Evolutionary conservation across 92 coral and sea anemone genomes (phyloP), one percentile per base, ranked within the genome.

Genomic region (Phenganax stokvisi): DNA sequence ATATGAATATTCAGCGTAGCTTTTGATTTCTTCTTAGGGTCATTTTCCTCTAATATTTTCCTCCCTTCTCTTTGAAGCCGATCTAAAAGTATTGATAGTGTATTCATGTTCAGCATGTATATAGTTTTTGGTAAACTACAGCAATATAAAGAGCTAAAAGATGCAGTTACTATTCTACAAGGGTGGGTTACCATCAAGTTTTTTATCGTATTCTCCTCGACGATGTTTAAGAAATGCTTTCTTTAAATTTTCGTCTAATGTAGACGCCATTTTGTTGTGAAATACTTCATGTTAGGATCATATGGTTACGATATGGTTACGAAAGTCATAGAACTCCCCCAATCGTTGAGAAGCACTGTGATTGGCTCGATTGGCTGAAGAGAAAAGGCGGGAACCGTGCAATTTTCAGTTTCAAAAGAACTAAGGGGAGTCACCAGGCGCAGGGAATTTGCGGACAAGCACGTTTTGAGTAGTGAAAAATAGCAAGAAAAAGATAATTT

Each of bases 1-100:
- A 97, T 92, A 67, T 94, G 98, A 9, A 79, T 86, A 84, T 90
- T 94, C 17, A 79, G 63, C n/a, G 90, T 86, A 17, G 97, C 87
- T 31, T 87, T 87, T 54, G 87, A 84, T 17, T 57, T 85, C 64
- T 84, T 88, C 61, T 77, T 74, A 30, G 98, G 98, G 58, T 89
- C 89, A 80, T 94, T 90, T 66, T 90, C 92, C 44, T 89, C 82
- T 68, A 94, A 75, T 69, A 94, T 92, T 72, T 76, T 86, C 79
- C 87, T 88, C 20, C 98, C 98, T 74, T 86, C 97, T 6, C 70
- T 86, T 70, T 85, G 89, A 16, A 92, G 83, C 58, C 76, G 83
- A 56, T 87, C 98, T 94, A 87, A 27, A 54, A 83, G 85, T 55
- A 71, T 7, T 9, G 57, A 58, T 28, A 2, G 15, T 63, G n/a